These are phyloP conservation scores for Chaetodon auriga DNA, from an alignment of 2,113 vertebrate species.

Conservation along the genomic window DNA sequence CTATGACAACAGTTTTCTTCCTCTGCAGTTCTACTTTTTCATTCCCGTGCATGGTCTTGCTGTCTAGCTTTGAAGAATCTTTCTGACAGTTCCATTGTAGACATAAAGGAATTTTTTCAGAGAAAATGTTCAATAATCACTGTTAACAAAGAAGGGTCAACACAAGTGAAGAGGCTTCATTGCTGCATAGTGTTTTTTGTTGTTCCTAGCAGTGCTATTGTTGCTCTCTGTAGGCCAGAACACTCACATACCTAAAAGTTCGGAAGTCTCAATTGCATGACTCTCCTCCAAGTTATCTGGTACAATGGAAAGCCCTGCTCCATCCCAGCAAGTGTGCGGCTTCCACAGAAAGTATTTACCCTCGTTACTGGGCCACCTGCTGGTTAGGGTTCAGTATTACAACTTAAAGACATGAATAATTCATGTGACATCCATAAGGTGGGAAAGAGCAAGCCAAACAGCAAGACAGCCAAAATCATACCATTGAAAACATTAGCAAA, in stretches of 20 bases:
- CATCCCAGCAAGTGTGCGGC: neutral
- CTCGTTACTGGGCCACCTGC: conserved; percentile 65
- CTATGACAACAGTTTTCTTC: conserved; percentile 14
- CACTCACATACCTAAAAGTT: neutral
- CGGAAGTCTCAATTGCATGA: neutral
- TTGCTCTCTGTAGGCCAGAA: conserved; percentile 13
- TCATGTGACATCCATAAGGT: conserved; percentile 51
- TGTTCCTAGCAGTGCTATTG: conserved; percentile 2
- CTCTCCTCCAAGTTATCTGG: neutral
- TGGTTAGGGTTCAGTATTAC: conserved; percentile 63
- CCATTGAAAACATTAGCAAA: conserved; percentile 30
- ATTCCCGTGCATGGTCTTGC: neutral
- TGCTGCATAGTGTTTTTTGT: conserved; percentile 20
- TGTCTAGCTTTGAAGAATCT: conserved; percentile 4
- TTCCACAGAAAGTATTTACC: neutral
- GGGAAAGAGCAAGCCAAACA: conserved; percentile 35
- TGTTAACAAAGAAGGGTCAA: conserved; percentile 18
- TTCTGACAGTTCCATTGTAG: neutral
- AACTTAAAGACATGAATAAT: conserved; percentile 61
- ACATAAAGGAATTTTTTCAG: conserved; percentile 6
- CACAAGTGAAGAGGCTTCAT: neutral
- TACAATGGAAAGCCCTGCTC: neutral
- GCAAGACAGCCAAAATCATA: conserved; percentile 31
- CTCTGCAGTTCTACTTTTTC: neutral
- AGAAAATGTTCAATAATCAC: conserved; percentile 18